These are phyloP conservation scores for Tragelaphus scriptus DNA, from an alignment of 2,113 vertebrate genomes.

Conservation along the genomic window DNA sequence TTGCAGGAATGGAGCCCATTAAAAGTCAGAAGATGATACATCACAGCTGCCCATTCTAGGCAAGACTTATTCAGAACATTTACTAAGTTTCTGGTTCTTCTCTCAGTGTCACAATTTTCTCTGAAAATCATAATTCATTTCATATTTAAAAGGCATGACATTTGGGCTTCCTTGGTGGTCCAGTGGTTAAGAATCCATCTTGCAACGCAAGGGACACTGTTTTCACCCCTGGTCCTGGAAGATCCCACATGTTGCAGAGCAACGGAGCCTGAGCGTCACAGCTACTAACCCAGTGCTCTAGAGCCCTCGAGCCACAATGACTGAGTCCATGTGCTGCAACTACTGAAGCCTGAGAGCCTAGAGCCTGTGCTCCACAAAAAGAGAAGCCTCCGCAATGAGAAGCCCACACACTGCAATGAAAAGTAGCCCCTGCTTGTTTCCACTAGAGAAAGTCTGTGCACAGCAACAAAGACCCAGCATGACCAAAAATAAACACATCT, in stretches of 20 bases:
- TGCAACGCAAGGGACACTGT: background rate
- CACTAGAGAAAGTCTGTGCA: background rate
- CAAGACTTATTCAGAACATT: background rate
- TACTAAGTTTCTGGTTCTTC: background rate
- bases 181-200: background rate
- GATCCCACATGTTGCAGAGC: background rate
- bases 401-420: background rate
- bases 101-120: background rate
- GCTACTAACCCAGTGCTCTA: background rate
- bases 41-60: background rate
- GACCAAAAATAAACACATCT: background rate
- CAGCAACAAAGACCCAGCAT: background rate
- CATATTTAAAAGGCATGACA: background rate
- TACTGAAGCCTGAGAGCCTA: background rate
- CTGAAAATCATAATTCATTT: background rate
- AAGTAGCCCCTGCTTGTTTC: background rate
- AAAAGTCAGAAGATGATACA: background rate
- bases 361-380: background rate
- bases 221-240: background rate
- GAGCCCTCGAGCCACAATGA: background rate
- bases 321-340: background rate
- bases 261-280: fast-evolving
- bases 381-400: background rate
- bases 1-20: fast-evolving
- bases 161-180: background rate